Evolutionary conservation across 2,888 invertebrate genomes (phyloP).

Genomic region (Amphimallon solstitiale): DNA sequence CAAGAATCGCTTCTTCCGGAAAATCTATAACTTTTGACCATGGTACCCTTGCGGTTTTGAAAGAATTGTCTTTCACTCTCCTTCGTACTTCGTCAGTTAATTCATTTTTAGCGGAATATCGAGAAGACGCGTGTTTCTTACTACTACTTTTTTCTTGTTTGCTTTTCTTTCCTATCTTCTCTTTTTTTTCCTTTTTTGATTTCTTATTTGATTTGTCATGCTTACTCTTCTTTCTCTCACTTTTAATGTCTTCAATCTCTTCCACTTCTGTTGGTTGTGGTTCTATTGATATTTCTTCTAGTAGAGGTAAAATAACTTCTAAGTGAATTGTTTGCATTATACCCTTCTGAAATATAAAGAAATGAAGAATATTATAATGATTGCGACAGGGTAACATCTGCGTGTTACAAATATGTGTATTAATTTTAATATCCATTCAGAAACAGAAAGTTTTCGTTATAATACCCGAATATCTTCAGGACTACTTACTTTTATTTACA

Average conservation of each 20-base stretch:
- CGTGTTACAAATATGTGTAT: too few species aligned
- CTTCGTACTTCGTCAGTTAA: slow-evolving; percentile 45
- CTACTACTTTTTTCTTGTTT: slow-evolving; percentile 35
- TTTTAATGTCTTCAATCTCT: slow-evolving; percentile 40
- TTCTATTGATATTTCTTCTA: slow-evolving; percentile 61
- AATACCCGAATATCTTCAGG: too few species aligned
- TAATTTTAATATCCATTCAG: too few species aligned
- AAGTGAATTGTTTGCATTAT: slow-evolving; percentile 64
- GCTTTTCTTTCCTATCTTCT: slow-evolving; percentile 16
- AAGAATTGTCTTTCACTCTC: slow-evolving; percentile 60
- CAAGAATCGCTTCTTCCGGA: slow-evolving; percentile 64
- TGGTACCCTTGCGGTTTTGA: slow-evolving; percentile 65
- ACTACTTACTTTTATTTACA: too few species aligned
- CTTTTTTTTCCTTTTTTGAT: neutral
- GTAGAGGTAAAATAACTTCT: slow-evolving; percentile 67
- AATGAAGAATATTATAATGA: too few species aligned
- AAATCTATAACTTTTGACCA: slow-evolving; percentile 69
- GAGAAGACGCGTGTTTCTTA: slow-evolving; percentile 39
- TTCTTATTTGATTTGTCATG: slow-evolving; percentile 27
- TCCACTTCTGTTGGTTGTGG: slow-evolving; percentile 56
- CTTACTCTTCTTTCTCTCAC: slow-evolving; percentile 45
- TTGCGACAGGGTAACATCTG: too few species aligned
- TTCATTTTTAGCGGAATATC: slow-evolving; percentile 53
- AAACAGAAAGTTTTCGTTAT: too few species aligned
- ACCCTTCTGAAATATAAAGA: slow-evolving; percentile 51